Evolutionary conservation across 2,888 invertebrate species (phyloP), one percentile per base, ranked within the genome.

Genomic region (Lepidochitona cinerea): DNA sequence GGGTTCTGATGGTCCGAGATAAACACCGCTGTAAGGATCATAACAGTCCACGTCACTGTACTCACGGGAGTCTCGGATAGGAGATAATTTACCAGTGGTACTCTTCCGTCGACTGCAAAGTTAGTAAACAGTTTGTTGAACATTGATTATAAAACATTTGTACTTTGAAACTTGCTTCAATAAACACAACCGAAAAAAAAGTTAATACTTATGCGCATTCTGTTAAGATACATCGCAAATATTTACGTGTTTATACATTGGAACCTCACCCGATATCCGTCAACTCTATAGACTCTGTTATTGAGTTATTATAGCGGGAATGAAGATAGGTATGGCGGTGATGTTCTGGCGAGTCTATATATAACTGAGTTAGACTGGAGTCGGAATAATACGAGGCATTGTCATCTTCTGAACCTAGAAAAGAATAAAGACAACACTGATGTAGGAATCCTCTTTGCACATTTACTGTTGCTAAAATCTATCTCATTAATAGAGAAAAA

Each of bases 1-100:
- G 3, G 18, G n/a, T 18, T 83, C 81, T 6, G 81, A 71, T 6
- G 86, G 86, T 1, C 86, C 86, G 67, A 85, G 75, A 74, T 85
- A 85, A 0, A 86, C 84, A 9, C 86, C 86, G 5, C 86, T 84
- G 59, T 83, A 86, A 0, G 81, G 80, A 54, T 84, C 83, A 37
- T 77, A 76, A 12, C 81, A 81, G 0, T 82, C 84, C 35, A 80
- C 82, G 35, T 66, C 66, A 14, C 23, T 29, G 26, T 29, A 29
- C 26, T 59, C 59, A 59, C 59, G 59, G 26, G 59, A 59, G 26
- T 59, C 59, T 4, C 26, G 2, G 23, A 59, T 59, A 14, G 59
- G 59, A 2, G 59, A 59, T 4, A 59, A 32, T 26, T 59, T 59
- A 29, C 59, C 32, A 1, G 59, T 59, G 3, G 49, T 49, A 7